A percentile compares a stretch with the other conserved stretches of the same genome.
These are phyloP conservation scores for Cyprinella venusta DNA, from an alignment of 2,797 vertebrate genomes.

Conservation along the genomic window DNA sequence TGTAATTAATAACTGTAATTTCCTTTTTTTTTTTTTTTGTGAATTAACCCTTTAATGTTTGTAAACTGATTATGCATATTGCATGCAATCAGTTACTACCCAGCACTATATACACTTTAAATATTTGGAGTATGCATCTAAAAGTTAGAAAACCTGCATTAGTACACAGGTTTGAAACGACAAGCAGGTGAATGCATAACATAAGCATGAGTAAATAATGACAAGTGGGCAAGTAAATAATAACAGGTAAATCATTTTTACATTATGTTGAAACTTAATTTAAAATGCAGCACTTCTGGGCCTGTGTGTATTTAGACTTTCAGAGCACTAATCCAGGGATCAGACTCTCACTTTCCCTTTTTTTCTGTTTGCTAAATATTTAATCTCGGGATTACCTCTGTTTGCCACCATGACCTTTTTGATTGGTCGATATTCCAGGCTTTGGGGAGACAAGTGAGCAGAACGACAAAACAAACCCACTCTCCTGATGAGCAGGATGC, in stretches of 20 bases:
- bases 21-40: no score
- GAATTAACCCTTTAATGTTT: no score
- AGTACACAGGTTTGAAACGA: neutral
- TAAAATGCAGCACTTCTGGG: neutral
- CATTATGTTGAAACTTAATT: neutral
- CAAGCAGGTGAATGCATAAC: neutral
- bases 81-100: no score
- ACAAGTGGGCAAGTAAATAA: constrained; percentile 2
- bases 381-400: constrained; percentile 69
- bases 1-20: no score
- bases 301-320: constrained; percentile 4
- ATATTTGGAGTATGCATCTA: neutral
- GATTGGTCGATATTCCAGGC: constrained; percentile 71
- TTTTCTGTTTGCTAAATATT: neutral
- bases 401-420: constrained; percentile 85
- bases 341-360: neutral
- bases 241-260: neutral
- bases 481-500: constrained; percentile 71
- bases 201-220: neutral
- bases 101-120: no score
- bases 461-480: constrained; percentile 63
- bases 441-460: constrained; percentile 68
- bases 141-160: neutral
- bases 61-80: no score
- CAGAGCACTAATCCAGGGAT: constrained; percentile 15